These are phyloP conservation scores for Danaus chrysippus DNA, from an alignment of 2,888 invertebrate genomes.

Conservation along the genomic window DNA sequence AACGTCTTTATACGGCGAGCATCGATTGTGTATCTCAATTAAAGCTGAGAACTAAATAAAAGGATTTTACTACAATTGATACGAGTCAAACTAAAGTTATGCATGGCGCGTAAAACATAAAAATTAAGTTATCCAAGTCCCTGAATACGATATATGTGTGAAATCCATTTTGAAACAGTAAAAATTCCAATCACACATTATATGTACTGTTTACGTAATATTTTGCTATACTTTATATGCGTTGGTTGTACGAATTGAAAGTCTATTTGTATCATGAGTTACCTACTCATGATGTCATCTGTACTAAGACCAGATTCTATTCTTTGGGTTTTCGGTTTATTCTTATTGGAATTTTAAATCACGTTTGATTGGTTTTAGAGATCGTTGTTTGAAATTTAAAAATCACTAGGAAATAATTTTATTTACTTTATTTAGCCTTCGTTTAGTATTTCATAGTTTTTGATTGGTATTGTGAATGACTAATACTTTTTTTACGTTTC, in stretches of 20 bases:
- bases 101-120: no score
- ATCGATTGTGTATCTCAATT: conserved; percentile 1
- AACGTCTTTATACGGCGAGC: background rate
- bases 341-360: background rate
- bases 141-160: background rate
- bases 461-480: no score
- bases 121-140: background rate
- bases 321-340: background rate
- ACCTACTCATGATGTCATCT: background rate
- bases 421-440: no score
- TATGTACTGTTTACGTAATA: conserved; percentile 30
- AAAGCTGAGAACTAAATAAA: background rate
- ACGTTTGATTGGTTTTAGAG: no score
- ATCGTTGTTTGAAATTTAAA: no score
- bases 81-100: background rate
- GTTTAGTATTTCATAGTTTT: no score
- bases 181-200: conserved; percentile 28
- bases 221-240: conserved; percentile 29
- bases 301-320: background rate
- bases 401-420: no score
- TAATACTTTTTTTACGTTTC: no score
- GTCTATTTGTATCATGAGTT: conserved; percentile 5
- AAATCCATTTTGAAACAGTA: background rate
- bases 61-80: background rate
- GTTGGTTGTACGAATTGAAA: conserved; percentile 24